Conservation (phyloP, 2,113 vertebrate species). For the Danio rerio region DNA sequence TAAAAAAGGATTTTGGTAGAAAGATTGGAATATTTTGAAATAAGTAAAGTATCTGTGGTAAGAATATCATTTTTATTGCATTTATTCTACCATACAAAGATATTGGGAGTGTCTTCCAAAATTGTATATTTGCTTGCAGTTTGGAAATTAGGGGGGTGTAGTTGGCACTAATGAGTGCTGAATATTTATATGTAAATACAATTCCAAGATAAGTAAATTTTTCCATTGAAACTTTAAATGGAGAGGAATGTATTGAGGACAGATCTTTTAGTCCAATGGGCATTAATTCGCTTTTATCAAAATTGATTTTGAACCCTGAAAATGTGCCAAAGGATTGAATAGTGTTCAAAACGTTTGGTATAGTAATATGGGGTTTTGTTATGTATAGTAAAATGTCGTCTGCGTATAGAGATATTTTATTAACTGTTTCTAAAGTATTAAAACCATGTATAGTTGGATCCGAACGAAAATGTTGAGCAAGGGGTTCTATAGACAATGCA, state of each 20-base stretch:
- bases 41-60: constrained; percentile 1
- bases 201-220: background rate
- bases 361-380: background rate
- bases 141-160: background rate
- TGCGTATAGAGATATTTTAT: background rate
- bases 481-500: background rate
- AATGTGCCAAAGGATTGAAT: background rate
- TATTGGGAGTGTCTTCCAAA: background rate
- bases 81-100: background rate
- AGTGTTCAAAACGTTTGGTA: background rate
- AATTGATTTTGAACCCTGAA: background rate
- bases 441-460: background rate
- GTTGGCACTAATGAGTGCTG: background rate
- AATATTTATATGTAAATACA: background rate
- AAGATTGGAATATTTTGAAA: background rate
- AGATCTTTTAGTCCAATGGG: background rate
- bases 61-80: background rate
- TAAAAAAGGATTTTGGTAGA: too few species aligned
- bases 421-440: background rate
- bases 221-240: background rate
- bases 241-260: background rate
- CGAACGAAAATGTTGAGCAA: background rate
- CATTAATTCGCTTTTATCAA: background rate
- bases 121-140: too few species aligned
- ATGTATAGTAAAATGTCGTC: background rate